Conservation (phyloP, 2,797 vertebrate genomes). For the Chelon auratus region DNA sequence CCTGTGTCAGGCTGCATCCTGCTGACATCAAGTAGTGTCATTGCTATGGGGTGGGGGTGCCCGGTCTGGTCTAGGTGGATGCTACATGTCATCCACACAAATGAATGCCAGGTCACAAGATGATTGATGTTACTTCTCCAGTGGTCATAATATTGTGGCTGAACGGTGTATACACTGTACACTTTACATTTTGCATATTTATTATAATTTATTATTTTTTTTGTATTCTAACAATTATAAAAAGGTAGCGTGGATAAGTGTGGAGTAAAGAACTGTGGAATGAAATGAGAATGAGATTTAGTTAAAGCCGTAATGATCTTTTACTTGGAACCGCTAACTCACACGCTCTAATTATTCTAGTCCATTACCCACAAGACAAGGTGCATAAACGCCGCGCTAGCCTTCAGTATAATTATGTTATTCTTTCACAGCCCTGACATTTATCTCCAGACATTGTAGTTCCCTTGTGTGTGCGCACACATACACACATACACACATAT, state of each 20-base stretch:
- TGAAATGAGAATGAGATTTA: conserved; percentile 14
- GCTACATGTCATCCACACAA: too few species aligned
- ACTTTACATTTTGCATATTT: background rate
- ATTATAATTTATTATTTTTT: too few species aligned
- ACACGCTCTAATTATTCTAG: conserved; percentile 73
- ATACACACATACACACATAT: background rate
- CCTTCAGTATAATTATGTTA: conserved; percentile 72
- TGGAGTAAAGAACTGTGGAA: conserved; percentile 11
- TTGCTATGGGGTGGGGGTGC: too few species aligned
- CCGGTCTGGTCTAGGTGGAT: too few species aligned
- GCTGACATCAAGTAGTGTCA: too few species aligned
- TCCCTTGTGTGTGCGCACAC: background rate
- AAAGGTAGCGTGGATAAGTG: background rate
- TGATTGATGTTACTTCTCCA: too few species aligned
- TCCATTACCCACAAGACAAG: conserved; percentile 74
- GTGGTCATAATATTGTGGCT: too few species aligned
- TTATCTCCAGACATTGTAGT: conserved; percentile 54
- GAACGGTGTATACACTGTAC: background rate
- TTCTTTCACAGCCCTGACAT: conserved; percentile 77
- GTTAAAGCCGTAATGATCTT: conserved; percentile 22
- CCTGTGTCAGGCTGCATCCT: too few species aligned
- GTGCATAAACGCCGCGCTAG: conserved; percentile 69
- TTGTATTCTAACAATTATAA: background rate
- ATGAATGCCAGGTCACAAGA: too few species aligned
- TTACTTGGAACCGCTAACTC: conserved; percentile 63